Conservation (phyloP, 2,888 invertebrate genomes). For the Lasioglossum vierecki region DNA sequence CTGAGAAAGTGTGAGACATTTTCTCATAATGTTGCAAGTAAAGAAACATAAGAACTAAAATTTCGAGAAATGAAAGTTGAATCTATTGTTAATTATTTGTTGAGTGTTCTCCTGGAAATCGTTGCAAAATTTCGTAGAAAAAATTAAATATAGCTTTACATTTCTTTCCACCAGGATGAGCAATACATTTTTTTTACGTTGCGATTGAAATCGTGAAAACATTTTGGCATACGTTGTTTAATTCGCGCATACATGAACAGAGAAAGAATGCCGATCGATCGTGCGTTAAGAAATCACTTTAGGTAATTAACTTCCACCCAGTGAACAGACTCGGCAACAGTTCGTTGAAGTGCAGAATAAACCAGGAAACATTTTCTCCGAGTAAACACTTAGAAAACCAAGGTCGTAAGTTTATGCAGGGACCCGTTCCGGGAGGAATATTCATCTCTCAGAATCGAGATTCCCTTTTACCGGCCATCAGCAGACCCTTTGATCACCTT, state of each 20-base stretch:
- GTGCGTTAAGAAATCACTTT: background rate
- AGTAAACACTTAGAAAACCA: slow-evolving; percentile 9
- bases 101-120: background rate
- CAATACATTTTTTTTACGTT: no score
- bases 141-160: background rate
- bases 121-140: background rate
- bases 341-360: background rate
- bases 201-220: no score
- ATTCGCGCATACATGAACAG: no score
- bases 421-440: background rate
- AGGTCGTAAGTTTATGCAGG: slow-evolving; percentile 10
- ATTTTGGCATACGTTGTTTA: no score
- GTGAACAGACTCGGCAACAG: background rate
- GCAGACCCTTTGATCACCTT: slow-evolving; percentile 41
- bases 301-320: background rate
- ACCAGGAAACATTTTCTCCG: background rate
- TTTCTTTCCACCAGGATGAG: background rate
- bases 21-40: background rate
- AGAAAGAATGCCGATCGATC: background rate
- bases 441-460: slow-evolving; percentile 16
- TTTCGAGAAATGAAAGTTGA: background rate
- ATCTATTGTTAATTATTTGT: background rate
- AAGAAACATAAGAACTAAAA: background rate
- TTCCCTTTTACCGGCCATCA: slow-evolving; percentile 38
- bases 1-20: background rate